Evolutionary conservation across 2,113 vertebrate genomes (phyloP).

Genomic region (Phalacrocorax carbo): DNA sequence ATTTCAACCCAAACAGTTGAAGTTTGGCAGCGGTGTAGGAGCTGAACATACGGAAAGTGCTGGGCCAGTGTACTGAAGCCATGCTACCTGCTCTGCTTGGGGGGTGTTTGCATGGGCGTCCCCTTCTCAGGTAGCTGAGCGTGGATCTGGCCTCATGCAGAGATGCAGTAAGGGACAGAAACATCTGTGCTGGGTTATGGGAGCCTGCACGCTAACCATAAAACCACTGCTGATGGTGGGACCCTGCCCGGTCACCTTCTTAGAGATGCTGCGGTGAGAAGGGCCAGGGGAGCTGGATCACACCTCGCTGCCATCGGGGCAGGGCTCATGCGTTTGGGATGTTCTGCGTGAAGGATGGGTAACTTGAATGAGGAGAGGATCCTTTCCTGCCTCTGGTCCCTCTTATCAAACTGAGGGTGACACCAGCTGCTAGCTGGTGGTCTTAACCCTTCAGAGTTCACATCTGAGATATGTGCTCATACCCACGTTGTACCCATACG

Average conservation of each 20-base stretch:
- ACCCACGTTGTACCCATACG: fast-evolving
- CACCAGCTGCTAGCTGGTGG: background rate
- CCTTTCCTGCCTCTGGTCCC: background rate
- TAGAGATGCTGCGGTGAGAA: background rate
- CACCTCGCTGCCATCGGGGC: background rate
- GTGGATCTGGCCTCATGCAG: background rate
- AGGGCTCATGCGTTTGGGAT: background rate
- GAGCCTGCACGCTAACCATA: background rate
- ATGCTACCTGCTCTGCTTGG: background rate
- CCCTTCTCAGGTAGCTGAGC: background rate
- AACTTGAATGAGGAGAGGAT: background rate
- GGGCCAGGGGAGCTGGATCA: background rate
- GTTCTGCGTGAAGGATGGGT: background rate
- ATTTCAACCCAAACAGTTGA: conserved; percentile 34
- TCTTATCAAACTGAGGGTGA: background rate
- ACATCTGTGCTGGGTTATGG: fast-evolving
- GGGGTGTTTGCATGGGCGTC: background rate
- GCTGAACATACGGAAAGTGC: background rate
- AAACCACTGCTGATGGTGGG: background rate
- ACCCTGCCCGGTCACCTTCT: background rate
- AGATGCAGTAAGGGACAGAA: background rate
- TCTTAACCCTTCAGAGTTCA: background rate
- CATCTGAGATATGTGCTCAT: fast-evolving
- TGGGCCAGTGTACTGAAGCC: background rate
- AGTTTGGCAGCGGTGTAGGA: background rate